phyloP scores from a whole-genome alignment of 2,888 invertebrate genomes.

The Argyra leucocephala region DNA sequence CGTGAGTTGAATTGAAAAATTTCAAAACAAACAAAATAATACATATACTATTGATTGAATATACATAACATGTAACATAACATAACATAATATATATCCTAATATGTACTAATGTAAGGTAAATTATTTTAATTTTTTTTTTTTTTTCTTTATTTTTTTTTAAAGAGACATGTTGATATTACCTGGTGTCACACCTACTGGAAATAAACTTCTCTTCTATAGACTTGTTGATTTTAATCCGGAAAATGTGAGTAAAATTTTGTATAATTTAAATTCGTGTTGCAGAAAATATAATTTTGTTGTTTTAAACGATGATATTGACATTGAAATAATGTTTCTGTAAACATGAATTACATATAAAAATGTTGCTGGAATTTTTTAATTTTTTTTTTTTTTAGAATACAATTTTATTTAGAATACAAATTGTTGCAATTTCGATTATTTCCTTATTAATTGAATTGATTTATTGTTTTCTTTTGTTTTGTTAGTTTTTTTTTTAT shows the following conservation, averaged over 20 bases:
- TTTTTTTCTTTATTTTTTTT: slow-evolving; percentile 26
- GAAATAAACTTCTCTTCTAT: slow-evolving; percentile 58
- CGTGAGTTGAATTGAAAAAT: slow-evolving; percentile 30
- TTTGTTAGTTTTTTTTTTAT: too few species aligned
- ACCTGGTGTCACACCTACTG: slow-evolving; percentile 56
- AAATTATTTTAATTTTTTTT: slow-evolving; percentile 3
- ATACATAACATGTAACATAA: background rate
- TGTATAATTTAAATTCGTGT: too few species aligned
- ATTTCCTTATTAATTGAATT: too few species aligned
- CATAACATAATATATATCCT: background rate
- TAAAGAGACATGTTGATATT: slow-evolving; percentile 60
- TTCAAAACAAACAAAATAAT: background rate
- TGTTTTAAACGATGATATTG: background rate
- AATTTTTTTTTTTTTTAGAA: background rate
- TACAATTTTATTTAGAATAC: too few species aligned
- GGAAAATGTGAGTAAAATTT: slow-evolving; percentile 41
- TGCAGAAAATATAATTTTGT: background rate
- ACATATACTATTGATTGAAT: too few species aligned
- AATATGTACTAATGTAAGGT: too few species aligned
- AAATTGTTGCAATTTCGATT: too few species aligned
- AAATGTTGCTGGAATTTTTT: background rate
- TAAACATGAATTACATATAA: too few species aligned
- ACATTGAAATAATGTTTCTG: background rate
- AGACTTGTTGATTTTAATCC: slow-evolving; percentile 53
- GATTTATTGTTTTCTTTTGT: too few species aligned